phyloP scores from a whole-genome alignment of 2,797 vertebrate genomes.

The Falco cherrug region DNA sequence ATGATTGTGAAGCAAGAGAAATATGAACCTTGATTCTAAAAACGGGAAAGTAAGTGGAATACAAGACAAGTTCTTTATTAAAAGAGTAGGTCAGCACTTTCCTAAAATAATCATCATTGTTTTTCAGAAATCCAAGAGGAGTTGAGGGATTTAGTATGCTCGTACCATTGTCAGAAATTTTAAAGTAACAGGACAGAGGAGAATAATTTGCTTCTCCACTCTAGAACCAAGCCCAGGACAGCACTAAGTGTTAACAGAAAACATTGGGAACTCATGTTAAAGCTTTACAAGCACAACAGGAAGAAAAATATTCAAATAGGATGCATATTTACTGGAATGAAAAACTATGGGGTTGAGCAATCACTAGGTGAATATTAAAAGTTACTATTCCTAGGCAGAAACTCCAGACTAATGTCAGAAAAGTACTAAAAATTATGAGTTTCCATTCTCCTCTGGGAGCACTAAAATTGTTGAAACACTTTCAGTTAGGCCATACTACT shows the following conservation, averaged over 20 bases:
- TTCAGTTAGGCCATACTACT: background rate
- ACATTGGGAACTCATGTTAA: background rate
- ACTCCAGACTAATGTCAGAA: background rate
- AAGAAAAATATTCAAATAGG: background rate
- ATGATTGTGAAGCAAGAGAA: constrained; percentile 51
- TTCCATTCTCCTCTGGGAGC: background rate
- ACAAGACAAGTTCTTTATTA: constrained; percentile 28
- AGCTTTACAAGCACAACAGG: background rate
- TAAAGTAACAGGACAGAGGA: background rate
- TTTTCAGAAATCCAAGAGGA: constrained; percentile 32
- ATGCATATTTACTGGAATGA: background rate
- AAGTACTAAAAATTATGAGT: background rate
- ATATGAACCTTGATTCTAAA: constrained; percentile 48
- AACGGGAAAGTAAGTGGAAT: constrained; percentile 22
- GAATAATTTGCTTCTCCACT: background rate
- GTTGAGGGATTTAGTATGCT: background rate
- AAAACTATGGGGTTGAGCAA: background rate
- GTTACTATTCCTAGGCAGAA: background rate
- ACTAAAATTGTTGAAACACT: background rate
- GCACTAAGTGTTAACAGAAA: background rate
- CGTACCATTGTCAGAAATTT: background rate
- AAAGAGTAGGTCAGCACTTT: constrained; percentile 25
- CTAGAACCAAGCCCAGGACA: background rate
- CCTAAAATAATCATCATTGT: constrained; percentile 43
- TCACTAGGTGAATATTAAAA: background rate